These are phyloP conservation scores for Guaruba guarouba DNA, from an alignment of 2,113 vertebrate species.

Conservation along the genomic window DNA sequence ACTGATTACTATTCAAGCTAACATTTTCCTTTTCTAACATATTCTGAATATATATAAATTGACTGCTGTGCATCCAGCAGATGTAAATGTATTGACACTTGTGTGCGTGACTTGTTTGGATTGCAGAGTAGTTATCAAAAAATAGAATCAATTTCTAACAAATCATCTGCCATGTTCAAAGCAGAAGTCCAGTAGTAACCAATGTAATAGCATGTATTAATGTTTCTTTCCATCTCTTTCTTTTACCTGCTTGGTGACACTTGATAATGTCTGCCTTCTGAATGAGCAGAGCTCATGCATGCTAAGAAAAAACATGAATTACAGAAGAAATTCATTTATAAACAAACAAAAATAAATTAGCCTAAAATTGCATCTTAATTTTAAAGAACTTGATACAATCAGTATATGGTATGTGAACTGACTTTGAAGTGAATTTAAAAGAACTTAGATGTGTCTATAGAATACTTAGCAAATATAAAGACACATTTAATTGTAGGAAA, in stretches of 20 bases:
- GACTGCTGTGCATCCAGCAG: slow-evolving; percentile 29
- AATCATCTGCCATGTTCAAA: slow-evolving; percentile 55
- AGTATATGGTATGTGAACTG: neutral
- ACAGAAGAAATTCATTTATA: slow-evolving; percentile 25
- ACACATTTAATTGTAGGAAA: neutral
- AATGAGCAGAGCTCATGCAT: neutral
- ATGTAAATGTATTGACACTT: slow-evolving; percentile 30
- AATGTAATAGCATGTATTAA: slow-evolving; percentile 38
- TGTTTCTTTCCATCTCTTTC: neutral
- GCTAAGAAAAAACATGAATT: neutral
- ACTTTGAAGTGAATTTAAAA: neutral
- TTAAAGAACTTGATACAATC: neutral
- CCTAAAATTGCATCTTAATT: neutral
- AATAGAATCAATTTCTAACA: slow-evolving; percentile 62
- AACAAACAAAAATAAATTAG: neutral
- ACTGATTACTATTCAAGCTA: slow-evolving; percentile 45
- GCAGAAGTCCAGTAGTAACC: slow-evolving; percentile 45
- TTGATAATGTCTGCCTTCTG: neutral
- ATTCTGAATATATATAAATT: neutral
- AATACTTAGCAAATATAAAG: neutral
- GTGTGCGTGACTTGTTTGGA: slow-evolving; percentile 23
- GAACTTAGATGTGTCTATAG: neutral
- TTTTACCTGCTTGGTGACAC: neutral
- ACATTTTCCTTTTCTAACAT: slow-evolving; percentile 10
- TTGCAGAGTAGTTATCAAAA: slow-evolving; percentile 48